Conservation (phyloP, 1,140 invertebrate genomes). For the Episyrphus balteatus region DNA sequence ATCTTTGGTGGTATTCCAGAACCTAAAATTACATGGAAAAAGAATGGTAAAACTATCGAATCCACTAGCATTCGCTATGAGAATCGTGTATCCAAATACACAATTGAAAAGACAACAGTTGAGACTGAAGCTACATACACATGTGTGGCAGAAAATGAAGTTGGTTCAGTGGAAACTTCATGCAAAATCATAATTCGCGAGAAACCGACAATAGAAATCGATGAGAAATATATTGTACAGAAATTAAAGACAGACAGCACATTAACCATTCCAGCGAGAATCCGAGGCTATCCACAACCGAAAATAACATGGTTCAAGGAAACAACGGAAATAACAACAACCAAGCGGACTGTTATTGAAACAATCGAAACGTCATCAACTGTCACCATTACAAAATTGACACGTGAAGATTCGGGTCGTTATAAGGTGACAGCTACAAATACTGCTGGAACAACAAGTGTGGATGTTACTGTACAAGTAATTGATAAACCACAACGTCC, state of each 20-base stretch:
- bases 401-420: conserved; percentile 49
- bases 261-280: conserved; percentile 49
- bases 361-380: conserved; percentile 46
- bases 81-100: conserved; percentile 60
- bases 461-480: conserved; percentile 66
- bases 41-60: conserved; percentile 44
- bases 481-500: conserved; percentile 77
- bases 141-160: conserved; percentile 58
- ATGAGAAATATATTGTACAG: conserved; percentile 48
- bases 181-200: conserved; percentile 55
- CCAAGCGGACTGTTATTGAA: conserved; percentile 42
- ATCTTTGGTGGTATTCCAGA: conserved; percentile 70
- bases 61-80: conserved; percentile 52
- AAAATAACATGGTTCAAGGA: conserved; percentile 54
- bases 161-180: conserved; percentile 58
- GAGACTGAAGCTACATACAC: conserved; percentile 56
- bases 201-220: conserved; percentile 48
- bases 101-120: conserved; percentile 52
- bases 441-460: conserved; percentile 52
- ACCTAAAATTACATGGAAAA: conserved; percentile 74
- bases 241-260: conserved; percentile 47
- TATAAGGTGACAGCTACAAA: conserved; percentile 59
- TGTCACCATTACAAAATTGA: conserved; percentile 49
- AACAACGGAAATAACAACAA: conserved; percentile 40
- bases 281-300: conserved; percentile 56